Conservation (phyloP, 2,888 invertebrate genomes). For the Tineola bisselliella region DNA sequence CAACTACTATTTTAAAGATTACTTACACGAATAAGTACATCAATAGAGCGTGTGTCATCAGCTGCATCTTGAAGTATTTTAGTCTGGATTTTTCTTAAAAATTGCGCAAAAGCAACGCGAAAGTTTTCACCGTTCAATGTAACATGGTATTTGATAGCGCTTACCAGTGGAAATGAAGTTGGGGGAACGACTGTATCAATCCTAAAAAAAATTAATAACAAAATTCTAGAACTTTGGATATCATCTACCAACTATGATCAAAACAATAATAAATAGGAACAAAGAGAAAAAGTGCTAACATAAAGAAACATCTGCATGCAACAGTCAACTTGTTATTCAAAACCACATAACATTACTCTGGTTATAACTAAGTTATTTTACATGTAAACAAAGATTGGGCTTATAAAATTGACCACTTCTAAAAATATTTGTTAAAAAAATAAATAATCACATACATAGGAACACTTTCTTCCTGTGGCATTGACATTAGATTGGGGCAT, state of each 20-base stretch:
- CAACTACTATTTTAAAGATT: neutral
- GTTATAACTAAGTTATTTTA: no score
- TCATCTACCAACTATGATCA: no score
- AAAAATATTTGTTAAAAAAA: no score
- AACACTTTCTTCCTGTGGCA: slow-evolving; percentile 72
- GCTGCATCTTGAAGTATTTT: slow-evolving; percentile 73
- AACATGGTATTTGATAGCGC: slow-evolving; percentile 46
- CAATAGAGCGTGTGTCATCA: slow-evolving; percentile 83
- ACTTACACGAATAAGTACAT: slow-evolving; percentile 57
- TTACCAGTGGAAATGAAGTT: slow-evolving; percentile 57
- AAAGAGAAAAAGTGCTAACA: no score
- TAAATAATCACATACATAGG: slow-evolving; percentile 54
- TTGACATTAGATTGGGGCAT: slow-evolving; percentile 73
- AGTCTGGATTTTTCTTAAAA: slow-evolving; percentile 71
- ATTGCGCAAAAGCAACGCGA: slow-evolving; percentile 68
- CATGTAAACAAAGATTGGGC: no score
- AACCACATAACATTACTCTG: no score
- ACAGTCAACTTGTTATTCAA: no score
- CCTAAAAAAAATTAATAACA: slow-evolving; percentile 35
- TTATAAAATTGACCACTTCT: no score
- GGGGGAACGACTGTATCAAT: slow-evolving; percentile 67
- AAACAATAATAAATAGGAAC: no score
- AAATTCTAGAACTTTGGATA: no score
- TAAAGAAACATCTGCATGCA: no score
- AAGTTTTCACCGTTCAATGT: slow-evolving; percentile 76